Conservation (phyloP, 2,797 vertebrate species). For the Balearica regulorum region DNA sequence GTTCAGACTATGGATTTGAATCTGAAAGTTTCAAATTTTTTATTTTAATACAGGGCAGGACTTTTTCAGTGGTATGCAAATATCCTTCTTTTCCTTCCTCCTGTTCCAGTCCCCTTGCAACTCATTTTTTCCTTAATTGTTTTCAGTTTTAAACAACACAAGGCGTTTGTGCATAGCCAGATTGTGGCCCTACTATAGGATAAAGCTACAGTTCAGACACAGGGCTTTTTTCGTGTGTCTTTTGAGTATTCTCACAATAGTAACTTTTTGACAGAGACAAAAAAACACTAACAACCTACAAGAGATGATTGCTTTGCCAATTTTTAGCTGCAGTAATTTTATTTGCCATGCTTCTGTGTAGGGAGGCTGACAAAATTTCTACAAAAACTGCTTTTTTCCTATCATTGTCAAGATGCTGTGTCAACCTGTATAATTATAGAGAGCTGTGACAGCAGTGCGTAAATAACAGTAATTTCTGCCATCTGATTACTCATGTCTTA, state of each 20-base stretch:
- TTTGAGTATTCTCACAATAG: background rate
- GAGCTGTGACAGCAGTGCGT: background rate
- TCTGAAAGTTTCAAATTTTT: background rate
- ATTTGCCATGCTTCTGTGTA: background rate
- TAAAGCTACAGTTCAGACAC: background rate
- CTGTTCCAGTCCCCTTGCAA: background rate
- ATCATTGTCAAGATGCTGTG: conserved; percentile 17
- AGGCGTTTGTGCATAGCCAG: background rate
- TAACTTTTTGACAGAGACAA: background rate
- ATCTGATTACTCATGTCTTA: background rate
- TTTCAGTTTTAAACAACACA: background rate
- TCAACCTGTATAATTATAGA: conserved; percentile 38
- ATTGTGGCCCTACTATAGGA: background rate
- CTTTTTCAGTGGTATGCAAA: background rate
- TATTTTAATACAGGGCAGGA: background rate
- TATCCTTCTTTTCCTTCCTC: background rate
- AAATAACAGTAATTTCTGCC: conserved; percentile 45
- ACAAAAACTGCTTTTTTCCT: background rate
- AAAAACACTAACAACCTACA: background rate
- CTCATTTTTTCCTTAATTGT: background rate
- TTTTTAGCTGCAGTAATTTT: conserved; percentile 30
- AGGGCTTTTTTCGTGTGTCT: background rate
- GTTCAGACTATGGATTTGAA: background rate
- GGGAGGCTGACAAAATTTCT: conserved; percentile 5
- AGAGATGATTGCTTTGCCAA: background rate